These are phyloP conservation scores for Tanytarsus gracilentus DNA, from an alignment of 2,888 invertebrate species.

Conservation along the genomic window DNA sequence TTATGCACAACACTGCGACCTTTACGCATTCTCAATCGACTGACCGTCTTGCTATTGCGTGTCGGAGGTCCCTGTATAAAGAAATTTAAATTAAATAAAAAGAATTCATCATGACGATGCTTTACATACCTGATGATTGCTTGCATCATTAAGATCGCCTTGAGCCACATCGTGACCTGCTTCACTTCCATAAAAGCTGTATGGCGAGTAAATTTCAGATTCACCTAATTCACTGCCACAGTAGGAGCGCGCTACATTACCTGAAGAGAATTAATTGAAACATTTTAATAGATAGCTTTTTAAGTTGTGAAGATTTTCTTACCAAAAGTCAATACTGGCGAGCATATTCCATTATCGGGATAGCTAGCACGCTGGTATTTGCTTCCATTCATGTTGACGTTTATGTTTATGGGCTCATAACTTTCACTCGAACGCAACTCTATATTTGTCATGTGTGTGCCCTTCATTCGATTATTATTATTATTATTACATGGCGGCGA, in stretches of 20 bases:
- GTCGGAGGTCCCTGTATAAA: background rate
- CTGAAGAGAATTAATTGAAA: slow-evolving; percentile 32
- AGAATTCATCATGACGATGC: background rate
- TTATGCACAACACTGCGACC: slow-evolving; percentile 75
- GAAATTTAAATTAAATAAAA: slow-evolving; percentile 6
- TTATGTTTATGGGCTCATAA: slow-evolving; percentile 19
- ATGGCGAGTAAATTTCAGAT: slow-evolving; percentile 74
- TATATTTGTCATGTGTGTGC: background rate
- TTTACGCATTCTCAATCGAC: slow-evolving; percentile 64
- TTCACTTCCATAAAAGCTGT: slow-evolving; percentile 60
- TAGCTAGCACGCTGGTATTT: slow-evolving; percentile 14
- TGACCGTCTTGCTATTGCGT: slow-evolving; percentile 45
- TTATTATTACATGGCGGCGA: background rate
- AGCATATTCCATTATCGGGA: slow-evolving; percentile 10
- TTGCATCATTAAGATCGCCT: slow-evolving; percentile 41
- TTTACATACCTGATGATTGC: slow-evolving; percentile 36
- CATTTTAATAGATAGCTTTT: background rate
- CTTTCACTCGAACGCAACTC: slow-evolving; percentile 9
- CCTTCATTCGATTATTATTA: background rate
- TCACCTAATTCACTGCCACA: slow-evolving; percentile 74
- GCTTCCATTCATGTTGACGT: background rate
- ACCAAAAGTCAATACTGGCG: slow-evolving; percentile 4
- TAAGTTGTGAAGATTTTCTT: background rate
- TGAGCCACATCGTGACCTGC: slow-evolving; percentile 43
- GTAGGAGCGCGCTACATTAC: slow-evolving; percentile 64